Conservation (phyloP, 2,113 vertebrate genomes). For the Epinephelus moara region DNA sequence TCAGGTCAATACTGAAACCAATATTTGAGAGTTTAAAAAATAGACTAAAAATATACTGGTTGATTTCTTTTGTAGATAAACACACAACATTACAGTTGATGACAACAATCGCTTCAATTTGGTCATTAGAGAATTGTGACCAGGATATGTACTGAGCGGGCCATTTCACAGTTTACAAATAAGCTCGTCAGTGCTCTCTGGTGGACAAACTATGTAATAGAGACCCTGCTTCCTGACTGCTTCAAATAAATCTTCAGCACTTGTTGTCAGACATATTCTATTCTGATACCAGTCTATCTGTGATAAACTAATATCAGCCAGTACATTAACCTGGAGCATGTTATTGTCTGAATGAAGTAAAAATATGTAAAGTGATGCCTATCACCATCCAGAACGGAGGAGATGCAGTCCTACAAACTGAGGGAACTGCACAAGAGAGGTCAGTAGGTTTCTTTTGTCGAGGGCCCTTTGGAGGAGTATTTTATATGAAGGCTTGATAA, state of each 20-base stretch:
- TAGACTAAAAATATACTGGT: neutral
- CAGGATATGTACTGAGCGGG: neutral
- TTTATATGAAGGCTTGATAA: neutral
- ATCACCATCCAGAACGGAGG: neutral
- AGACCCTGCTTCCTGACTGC: neutral
- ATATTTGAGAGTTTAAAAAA: neutral
- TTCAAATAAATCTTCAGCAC: neutral
- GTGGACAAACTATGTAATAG: conserved; percentile 20
- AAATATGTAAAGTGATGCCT: neutral
- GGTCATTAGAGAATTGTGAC: neutral
- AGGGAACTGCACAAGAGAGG: neutral
- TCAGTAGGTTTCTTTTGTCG: neutral
- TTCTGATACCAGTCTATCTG: neutral
- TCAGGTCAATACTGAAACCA: neutral
- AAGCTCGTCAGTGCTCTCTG: conserved; percentile 8
- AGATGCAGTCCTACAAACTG: neutral
- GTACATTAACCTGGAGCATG: too few relatives aligned
- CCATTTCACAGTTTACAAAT: neutral
- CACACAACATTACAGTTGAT: neutral
- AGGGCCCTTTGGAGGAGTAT: neutral
- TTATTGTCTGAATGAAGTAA: neutral
- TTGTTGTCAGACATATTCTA: neutral
- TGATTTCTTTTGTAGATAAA: neutral
- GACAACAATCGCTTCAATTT: neutral
- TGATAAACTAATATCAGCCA: conserved; percentile 2